Evolutionary conservation across 2,888 invertebrate genomes (phyloP), one percentile per base, ranked within the genome.

Genomic region (Latheticus oryzae): DNA sequence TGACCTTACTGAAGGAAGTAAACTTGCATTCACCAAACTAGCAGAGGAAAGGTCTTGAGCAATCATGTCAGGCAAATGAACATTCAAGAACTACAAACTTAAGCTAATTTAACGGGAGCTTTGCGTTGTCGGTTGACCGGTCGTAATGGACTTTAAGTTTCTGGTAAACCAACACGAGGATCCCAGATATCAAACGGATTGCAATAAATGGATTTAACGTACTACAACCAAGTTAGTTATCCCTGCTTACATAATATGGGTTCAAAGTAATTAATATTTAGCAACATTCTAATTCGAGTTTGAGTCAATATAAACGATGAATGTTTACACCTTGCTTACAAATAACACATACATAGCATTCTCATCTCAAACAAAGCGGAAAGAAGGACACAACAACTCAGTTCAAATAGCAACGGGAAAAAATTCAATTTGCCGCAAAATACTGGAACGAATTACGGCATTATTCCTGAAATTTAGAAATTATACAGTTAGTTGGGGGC

Each of bases 401-500:
- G 12, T 30, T 17, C 32, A 23, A 33, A 52, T 37, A 43, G 51
- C 26, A 5, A n/a, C 16, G 57, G 30, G 33, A 32, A 59, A 57
- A 48, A 58, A 59, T 62, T 62, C 62, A 64, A 64, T 64, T 64
- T 60, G 59, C 58, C 62, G 55, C 62, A 64, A 64, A 64, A 62
- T 58, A 58, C 62, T 61, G 62, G 61, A 64, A 64, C 62, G 59
- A 62, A 64, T 62, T 53, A 58, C 45, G 60, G 60, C 63, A 67
- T 66, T 67, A 68, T 71, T 71, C 69, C 66, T 65, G 64, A 71
- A 72, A 73, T 73, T 71, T 62, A 69, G 70, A 71, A 73, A 74
- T 73, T 71, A 73, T 72, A 59, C 71, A 58, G 68, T 59, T 56
- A 62, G 63, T 58, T 58, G 62, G 66, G 65, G 62, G 53, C 60